A percentile compares a stretch with the other conserved stretches of the same genome.
These are phyloP conservation scores for Bimastos eiseni DNA, from an alignment of 2,888 invertebrate genomes.

Conservation along the genomic window DNA sequence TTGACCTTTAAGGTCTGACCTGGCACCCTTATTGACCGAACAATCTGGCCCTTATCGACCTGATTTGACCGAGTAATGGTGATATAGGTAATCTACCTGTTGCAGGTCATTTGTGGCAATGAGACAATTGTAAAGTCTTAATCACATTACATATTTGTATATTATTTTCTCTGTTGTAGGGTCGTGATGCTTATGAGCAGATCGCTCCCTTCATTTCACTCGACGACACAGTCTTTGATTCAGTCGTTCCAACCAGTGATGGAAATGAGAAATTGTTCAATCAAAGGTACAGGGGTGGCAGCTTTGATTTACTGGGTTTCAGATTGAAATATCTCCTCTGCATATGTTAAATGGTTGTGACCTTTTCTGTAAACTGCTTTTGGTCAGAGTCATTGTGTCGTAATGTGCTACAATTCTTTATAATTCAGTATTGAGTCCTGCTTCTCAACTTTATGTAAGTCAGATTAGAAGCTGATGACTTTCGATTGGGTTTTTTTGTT, in stretches of 20 bases:
- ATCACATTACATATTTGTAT: neutral
- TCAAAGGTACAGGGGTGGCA: neutral
- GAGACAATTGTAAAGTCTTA: neutral
- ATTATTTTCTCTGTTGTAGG: neutral
- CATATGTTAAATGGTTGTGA: neutral
- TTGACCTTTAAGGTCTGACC: neutral
- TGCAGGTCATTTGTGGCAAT: neutral
- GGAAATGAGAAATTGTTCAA: neutral
- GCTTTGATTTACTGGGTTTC: no score
- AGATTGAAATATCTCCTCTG: neutral
- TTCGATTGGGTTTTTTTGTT: neutral
- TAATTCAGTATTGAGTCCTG: neutral
- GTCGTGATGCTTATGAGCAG: conserved; percentile 15
- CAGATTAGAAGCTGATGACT: neutral
- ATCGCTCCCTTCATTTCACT: conserved; percentile 29
- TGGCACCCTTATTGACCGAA: neutral
- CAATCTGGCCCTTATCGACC: neutral
- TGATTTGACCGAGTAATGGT: neutral
- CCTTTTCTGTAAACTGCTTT: neutral
- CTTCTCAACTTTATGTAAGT: neutral
- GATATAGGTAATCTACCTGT: neutral
- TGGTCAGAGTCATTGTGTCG: neutral
- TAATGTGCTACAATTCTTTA: neutral
- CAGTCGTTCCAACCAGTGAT: conserved; percentile 2
- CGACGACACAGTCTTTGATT: conserved; percentile 27